Percentiles rank a stretch among this genome's conserved stretches.
These are phyloP conservation scores for Drosophila fungiperda DNA, from an alignment of 2,888 invertebrate genomes.

Conservation along the genomic window DNA sequence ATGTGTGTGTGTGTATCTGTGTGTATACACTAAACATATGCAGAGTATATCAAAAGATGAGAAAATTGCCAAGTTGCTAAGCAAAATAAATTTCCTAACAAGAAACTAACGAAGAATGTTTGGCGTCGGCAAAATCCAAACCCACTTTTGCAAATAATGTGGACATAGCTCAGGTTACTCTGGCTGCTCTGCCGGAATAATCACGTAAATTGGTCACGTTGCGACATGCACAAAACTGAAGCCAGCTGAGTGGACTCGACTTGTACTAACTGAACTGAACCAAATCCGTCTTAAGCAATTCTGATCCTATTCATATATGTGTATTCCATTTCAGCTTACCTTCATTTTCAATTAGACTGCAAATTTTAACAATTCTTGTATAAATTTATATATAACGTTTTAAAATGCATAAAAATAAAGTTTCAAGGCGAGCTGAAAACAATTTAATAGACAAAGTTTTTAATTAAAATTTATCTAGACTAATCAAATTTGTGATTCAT, in stretches of 20 bases:
- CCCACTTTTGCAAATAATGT: neutral
- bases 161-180: neutral
- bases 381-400: neutral
- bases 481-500: neutral
- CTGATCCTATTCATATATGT: neutral
- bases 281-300: neutral
- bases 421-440: neutral
- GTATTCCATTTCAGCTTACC: neutral
- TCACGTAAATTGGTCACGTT: constrained; percentile 16
- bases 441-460: neutral
- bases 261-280: constrained; percentile 2
- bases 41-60: constrained; percentile 37
- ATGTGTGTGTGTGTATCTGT: neutral
- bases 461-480: neutral
- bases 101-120: constrained; percentile 5
- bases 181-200: constrained; percentile 21
- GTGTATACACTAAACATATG: constrained; percentile 37
- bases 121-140: neutral
- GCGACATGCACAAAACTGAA: neutral
- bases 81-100: constrained; percentile 32
- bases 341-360: neutral
- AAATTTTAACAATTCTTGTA: no score
- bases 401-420: neutral
- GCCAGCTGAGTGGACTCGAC: constrained; percentile 4
- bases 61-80: constrained; percentile 42